These are phyloP conservation scores for Diadumene lineata DNA, from an alignment of 92 coral and sea anemone species.

Conservation along the genomic window DNA sequence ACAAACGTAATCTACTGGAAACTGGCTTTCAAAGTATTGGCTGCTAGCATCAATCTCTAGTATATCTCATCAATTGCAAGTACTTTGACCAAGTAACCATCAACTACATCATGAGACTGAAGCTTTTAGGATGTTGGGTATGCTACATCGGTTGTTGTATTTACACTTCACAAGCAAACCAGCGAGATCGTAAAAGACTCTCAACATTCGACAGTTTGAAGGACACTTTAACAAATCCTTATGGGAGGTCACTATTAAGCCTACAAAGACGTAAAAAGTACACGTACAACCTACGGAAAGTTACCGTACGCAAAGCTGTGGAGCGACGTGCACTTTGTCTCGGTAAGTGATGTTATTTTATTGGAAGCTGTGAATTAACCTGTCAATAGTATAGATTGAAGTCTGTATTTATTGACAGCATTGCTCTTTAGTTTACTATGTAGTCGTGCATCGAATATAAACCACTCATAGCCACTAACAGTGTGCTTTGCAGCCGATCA, in stretches of 20 bases:
- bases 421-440: neutral
- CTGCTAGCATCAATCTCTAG: neutral
- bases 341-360: conserved; percentile 69
- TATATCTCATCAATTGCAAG: conserved; percentile 3
- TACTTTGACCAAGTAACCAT: neutral
- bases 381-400: neutral
- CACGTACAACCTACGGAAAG: conserved; percentile 69
- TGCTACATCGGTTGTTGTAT: conserved; percentile 42
- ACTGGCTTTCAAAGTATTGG: neutral
- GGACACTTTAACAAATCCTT: conserved; percentile 64
- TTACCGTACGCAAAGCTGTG: conserved; percentile 67
- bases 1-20: conserved; percentile 11
- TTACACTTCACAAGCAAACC: conserved; percentile 58
- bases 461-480: neutral
- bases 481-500: neutral
- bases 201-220: conserved; percentile 73
- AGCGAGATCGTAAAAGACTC: conserved; percentile 62
- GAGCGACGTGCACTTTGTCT: conserved; percentile 79
- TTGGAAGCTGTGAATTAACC: conserved; percentile 4
- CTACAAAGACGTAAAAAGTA: conserved; percentile 72
- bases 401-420: neutral
- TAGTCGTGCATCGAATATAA: neutral
- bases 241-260: conserved; percentile 59
- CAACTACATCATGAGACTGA: conserved; percentile 38
- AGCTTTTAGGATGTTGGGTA: conserved; percentile 41